Evolutionary conservation across 2,113 vertebrate species (phyloP).

Genomic region (Nycticryphes semicollaris): DNA sequence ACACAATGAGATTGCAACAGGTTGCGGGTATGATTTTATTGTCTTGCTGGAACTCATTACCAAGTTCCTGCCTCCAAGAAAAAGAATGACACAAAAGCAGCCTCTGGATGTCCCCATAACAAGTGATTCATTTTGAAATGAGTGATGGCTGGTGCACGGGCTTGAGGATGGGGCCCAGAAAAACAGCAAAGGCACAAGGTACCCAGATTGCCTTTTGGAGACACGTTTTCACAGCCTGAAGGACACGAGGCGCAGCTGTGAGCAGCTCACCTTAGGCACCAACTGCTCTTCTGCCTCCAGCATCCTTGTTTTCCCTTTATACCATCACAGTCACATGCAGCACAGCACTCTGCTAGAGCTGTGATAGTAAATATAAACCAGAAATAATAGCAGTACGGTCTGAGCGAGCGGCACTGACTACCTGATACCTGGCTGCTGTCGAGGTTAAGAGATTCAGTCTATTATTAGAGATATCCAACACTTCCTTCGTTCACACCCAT

Average conservation of each 20-base stretch:
- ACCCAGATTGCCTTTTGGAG: not conserved
- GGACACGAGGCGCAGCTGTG: rapidly evolving
- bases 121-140: not conserved
- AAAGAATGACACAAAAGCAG: not conserved
- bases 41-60: constrained; percentile 7
- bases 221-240: not conserved
- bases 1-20: not conserved
- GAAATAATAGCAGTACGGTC: not conserved
- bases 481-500: not conserved
- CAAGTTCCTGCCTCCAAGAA: not conserved
- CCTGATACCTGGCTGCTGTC: not conserved
- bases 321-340: rapidly evolving
- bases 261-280: not conserved
- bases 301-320: not conserved
- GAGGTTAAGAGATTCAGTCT: not conserved
- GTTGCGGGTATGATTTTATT: not conserved
- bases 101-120: not conserved
- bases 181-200: not conserved
- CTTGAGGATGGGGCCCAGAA: not conserved
- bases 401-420: not conserved
- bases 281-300: not conserved
- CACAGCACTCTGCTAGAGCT: rapidly evolving
- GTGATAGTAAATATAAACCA: no score
- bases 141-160: not conserved
- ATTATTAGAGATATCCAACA: not conserved